A percentile compares a stretch with the other conserved stretches of the same genome.
Conservation (phyloP, 2,888 invertebrate genomes). For the Hirtodrosophila trivittata region DNA sequence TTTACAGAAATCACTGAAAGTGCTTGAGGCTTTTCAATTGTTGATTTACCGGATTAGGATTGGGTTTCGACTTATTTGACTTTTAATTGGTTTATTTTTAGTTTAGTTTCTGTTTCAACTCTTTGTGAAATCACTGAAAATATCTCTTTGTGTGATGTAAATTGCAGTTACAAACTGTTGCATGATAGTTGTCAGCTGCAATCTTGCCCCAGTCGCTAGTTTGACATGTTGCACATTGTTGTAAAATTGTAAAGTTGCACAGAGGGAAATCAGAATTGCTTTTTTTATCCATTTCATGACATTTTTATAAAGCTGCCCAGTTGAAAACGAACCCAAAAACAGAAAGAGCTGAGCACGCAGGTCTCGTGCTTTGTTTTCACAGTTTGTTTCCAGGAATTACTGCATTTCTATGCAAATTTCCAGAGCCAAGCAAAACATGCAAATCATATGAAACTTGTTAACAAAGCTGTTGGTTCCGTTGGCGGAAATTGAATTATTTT, state of each 20-base stretch:
- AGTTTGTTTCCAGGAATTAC: constrained; percentile 3
- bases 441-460: constrained; percentile 39
- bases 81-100: too few relatives aligned
- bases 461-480: constrained; percentile 50
- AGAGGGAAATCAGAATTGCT: not conserved
- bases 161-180: constrained; percentile 5
- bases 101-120: too few relatives aligned
- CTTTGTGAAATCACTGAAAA: too few relatives aligned
- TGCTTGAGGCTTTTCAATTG: too few relatives aligned
- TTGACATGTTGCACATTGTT: not conserved
- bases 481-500: constrained; percentile 65
- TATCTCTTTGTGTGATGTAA: too few relatives aligned
- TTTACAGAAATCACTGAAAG: too few relatives aligned
- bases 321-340: too few relatives aligned
- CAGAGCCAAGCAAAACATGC: constrained; percentile 21
- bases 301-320: constrained; percentile 2
- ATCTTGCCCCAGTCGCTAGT: too few relatives aligned
- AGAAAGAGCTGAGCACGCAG: too few relatives aligned
- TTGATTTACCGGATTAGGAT: too few relatives aligned
- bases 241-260: not conserved
- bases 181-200: not conserved
- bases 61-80: too few relatives aligned
- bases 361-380: not conserved
- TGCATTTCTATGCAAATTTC: constrained; percentile 44
- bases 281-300: constrained; percentile 3